Conservation (phyloP, 2,113 vertebrate species). For the Ameiurus melas region DNA sequence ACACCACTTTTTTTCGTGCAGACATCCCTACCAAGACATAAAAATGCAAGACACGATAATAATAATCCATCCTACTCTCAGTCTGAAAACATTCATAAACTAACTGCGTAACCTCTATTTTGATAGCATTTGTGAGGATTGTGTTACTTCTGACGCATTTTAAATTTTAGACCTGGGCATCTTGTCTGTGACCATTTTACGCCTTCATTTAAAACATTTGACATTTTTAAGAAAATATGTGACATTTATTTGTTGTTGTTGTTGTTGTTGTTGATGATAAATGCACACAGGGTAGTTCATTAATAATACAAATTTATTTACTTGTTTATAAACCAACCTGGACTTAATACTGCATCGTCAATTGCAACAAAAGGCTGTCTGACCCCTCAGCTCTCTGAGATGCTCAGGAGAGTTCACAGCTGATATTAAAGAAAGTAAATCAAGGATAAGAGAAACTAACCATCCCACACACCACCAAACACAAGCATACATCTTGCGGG, state of each 20-base stretch:
- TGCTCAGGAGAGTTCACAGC: conserved; percentile 4
- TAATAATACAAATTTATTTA: not conserved
- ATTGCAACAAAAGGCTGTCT: not conserved
- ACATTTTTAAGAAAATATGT: not conserved
- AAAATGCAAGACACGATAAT: not conserved
- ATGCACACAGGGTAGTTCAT: not conserved
- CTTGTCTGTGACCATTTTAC: not conserved
- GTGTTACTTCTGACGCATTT: not conserved
- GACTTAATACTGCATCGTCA: not conserved
- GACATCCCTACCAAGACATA: not conserved
- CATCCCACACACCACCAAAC: conserved; percentile 49
- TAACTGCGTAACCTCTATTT: not conserved
- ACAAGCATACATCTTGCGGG: conserved; percentile 47
- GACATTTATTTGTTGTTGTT: not conserved
- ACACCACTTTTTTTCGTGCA: not conserved
- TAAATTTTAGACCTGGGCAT: not conserved
- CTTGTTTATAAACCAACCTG: not conserved
- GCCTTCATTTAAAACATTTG: not conserved
- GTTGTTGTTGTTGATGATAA: not conserved
- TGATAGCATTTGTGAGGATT: not conserved
- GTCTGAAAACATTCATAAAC: conserved; percentile 5
- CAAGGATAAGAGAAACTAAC: conserved; percentile 44
- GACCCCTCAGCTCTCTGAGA: conserved; percentile 3
- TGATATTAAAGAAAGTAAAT: conserved; percentile 34
- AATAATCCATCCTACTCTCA: not conserved